phyloP scores from a whole-genome alignment of 2,888 invertebrate species.

The Tenthredo mesomela region DNA sequence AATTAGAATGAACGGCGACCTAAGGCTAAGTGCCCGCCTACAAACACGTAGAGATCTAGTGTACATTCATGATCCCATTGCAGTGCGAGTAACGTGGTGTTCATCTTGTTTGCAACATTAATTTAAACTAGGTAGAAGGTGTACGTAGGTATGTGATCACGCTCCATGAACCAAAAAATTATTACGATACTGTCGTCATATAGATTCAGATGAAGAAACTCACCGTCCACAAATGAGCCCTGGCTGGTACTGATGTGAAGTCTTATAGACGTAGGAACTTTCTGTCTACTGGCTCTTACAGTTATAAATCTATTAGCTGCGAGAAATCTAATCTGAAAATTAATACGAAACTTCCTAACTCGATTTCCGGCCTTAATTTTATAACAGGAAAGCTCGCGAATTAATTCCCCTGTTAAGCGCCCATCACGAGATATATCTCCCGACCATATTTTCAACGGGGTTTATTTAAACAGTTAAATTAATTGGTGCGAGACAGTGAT shows the following conservation, averaged over 20 bases:
- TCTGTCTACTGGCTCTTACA: conserved; percentile 18
- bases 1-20: conserved; percentile 13
- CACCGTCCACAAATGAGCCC: background rate
- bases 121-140: background rate
- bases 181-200: background rate
- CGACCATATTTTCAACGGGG: background rate
- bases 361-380: conserved; percentile 20
- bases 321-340: conserved; percentile 31
- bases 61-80: background rate
- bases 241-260: background rate
- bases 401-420: conserved; percentile 21
- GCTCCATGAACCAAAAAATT: background rate
- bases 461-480: background rate
- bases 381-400: conserved; percentile 38
- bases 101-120: background rate
- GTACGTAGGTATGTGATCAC: background rate
- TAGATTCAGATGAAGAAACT: background rate
- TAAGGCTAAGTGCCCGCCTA: background rate
- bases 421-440: background rate
- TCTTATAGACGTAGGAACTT: background rate
- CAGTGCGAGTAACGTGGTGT: background rate
- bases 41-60: background rate
- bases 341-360: conserved; percentile 36
- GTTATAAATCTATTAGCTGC: conserved; percentile 30
- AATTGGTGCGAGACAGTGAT: background rate